Conservation (phyloP, 1,140 invertebrate genomes). For the Coelopa frigida region DNA sequence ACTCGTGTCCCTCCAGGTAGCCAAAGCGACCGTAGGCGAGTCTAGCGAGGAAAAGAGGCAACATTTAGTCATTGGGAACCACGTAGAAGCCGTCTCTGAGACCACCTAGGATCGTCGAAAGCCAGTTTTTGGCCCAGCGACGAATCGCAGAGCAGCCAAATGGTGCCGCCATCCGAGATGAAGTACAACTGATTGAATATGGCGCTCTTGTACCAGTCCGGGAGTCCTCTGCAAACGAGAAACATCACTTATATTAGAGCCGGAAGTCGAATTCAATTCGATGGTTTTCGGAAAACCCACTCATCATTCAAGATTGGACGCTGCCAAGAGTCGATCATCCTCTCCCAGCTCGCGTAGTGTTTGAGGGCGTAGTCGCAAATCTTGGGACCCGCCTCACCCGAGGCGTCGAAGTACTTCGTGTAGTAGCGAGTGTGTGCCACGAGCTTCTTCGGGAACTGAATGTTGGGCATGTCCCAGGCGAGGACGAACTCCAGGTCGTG, state of each 20-base stretch:
- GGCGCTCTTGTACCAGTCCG: slow-evolving; percentile 90
- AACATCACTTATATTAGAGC: not conserved
- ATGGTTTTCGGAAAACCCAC: slow-evolving; percentile 44
- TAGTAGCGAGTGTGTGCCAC: slow-evolving; percentile 70
- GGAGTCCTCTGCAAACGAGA: slow-evolving; percentile 55
- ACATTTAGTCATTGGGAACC: not conserved
- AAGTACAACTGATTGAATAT: slow-evolving; percentile 93
- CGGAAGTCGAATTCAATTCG: too few species aligned
- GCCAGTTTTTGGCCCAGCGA: slow-evolving; percentile 46
- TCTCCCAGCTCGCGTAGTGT: slow-evolving; percentile 73
- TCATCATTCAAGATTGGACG: slow-evolving; percentile 66
- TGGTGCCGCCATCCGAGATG: slow-evolving; percentile 84
- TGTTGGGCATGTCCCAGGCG: slow-evolving; percentile 81
- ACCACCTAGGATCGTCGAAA: slow-evolving; percentile 58
- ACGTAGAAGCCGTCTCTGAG: not conserved
- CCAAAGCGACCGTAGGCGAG: slow-evolving; percentile 70
- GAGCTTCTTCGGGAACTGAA: slow-evolving; percentile 64
- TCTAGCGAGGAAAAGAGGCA: slow-evolving; percentile 44
- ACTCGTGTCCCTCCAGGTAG: slow-evolving; percentile 86
- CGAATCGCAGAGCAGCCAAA: slow-evolving; percentile 64
- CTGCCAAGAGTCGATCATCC: slow-evolving; percentile 78
- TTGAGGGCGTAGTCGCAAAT: slow-evolving; percentile 69
- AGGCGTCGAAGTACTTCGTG: slow-evolving; percentile 70
- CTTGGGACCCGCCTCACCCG: slow-evolving; percentile 59
- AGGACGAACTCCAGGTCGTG: slow-evolving; percentile 66